Evolutionary conservation across 2,113 vertebrate species (phyloP), one percentile per base, ranked within the genome.

Genomic region (Zeus faber): DNA sequence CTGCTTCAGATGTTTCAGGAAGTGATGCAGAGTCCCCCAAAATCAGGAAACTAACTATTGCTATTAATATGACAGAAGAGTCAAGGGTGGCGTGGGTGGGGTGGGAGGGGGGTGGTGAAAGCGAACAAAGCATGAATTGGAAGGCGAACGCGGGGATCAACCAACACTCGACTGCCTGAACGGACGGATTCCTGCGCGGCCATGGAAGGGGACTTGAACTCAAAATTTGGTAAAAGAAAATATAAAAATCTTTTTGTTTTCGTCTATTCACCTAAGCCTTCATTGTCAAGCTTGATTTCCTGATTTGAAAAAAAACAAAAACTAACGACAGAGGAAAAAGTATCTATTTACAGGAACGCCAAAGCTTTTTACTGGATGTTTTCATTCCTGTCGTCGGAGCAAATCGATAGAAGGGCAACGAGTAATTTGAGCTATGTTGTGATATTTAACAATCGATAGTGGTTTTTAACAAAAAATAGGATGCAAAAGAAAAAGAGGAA

Each of bases 1-100:
- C 78, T 80, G 79, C 78, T 86, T 80, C 67, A 81, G 65, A 70
- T 51, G 68, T 87, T 90, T 83, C 82, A 90, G 89, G 89, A 91
- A 91, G 88, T 91, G 74, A 72, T 81, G 69, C 63, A 1, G 3
- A n/a, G 1, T 37, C 64, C 57, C 72, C 76, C 66, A 70, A 74
- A 76, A 86, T 83, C 83, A 91, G 89, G 89, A 91, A 90, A 88
- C 68, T 69, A 70, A 79, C 65, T 31, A 62, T 69, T 71, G 74
- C 81, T 89, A 88, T 88, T 84, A 70, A 84, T 89, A 87, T 68
- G 31, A 56, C 68, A 33, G 66, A 66, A 56, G 1, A 58, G 52
- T 54, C 1, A 66, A n/a, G n/a, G n/a, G n/a, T n/a, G n/a, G n/a
- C n/a, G n/a, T n/a, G n/a, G n/a, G n/a, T n/a, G n/a, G n/a, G n/a